phyloP scores from a whole-genome alignment of 2,113 vertebrate species.

The Plecotus auritus region DNA sequence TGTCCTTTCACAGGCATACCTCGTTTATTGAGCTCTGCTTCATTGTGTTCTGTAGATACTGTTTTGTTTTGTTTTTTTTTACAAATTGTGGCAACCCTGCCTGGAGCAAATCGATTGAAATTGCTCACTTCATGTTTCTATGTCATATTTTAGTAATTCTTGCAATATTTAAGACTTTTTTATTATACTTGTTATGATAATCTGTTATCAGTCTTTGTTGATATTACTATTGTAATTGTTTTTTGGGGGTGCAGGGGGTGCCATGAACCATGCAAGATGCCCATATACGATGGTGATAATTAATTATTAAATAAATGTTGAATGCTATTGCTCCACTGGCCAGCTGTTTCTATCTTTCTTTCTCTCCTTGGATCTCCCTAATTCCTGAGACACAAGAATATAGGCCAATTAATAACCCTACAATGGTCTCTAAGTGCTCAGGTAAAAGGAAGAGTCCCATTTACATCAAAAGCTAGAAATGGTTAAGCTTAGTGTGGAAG shows the following conservation, averaged over 20 bases:
- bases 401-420: neutral
- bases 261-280: neutral
- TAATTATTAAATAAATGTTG: neutral
- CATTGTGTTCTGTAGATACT: neutral
- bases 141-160: neutral
- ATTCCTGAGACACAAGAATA: neutral
- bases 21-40: neutral
- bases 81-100: neutral
- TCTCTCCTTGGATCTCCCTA: neutral
- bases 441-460: neutral
- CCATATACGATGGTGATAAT: neutral
- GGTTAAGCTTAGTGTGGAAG: neutral
- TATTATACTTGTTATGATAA: neutral
- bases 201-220: neutral
- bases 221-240: neutral
- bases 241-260: neutral
- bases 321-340: neutral
- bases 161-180: neutral
- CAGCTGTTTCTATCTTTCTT: neutral
- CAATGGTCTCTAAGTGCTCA: neutral
- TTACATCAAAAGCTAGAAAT: neutral
- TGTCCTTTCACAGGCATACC: neutral
- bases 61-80: neutral
- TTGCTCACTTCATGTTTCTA: neutral
- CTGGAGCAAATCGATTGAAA: neutral